A percentile compares a stretch with the other conserved stretches of the same genome.
These are phyloP conservation scores for Phyto melanocephala DNA, from an alignment of 2,888 invertebrate genomes.

Conservation along the genomic window DNA sequence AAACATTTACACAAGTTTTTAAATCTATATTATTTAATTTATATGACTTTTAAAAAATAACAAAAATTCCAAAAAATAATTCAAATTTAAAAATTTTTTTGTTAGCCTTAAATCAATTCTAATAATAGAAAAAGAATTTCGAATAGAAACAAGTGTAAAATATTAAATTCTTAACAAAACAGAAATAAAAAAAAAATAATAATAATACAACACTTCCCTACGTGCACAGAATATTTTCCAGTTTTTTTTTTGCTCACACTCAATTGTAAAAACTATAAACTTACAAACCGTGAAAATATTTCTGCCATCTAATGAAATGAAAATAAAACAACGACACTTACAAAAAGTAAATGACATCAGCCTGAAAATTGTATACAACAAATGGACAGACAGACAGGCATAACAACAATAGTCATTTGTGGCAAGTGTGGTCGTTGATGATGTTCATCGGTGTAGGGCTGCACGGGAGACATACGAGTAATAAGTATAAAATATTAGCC, in stretches of 20 bases:
- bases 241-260: background rate
- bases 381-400: background rate
- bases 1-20: no score
- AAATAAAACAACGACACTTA: conserved; percentile 23
- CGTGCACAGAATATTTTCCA: conserved; percentile 53
- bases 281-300: conserved; percentile 52
- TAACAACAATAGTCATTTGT: background rate
- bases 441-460: no score
- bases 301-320: conserved; percentile 48
- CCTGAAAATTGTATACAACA: conserved; percentile 42
- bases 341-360: conserved; percentile 51
- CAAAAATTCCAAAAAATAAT: background rate
- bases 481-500: background rate
- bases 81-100: background rate
- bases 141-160: background rate
- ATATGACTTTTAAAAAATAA: no score
- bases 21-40: no score
- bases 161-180: background rate
- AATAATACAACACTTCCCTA: conserved; percentile 23
- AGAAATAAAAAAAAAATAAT: background rate
- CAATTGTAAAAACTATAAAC: conserved; percentile 39
- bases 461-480: background rate
- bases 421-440: background rate
- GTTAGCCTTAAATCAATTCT: conserved; percentile 6
- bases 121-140: conserved; percentile 28